These are phyloP conservation scores for Piscicola geometra DNA, from an alignment of 2,888 invertebrate genomes.

Conservation along the genomic window DNA sequence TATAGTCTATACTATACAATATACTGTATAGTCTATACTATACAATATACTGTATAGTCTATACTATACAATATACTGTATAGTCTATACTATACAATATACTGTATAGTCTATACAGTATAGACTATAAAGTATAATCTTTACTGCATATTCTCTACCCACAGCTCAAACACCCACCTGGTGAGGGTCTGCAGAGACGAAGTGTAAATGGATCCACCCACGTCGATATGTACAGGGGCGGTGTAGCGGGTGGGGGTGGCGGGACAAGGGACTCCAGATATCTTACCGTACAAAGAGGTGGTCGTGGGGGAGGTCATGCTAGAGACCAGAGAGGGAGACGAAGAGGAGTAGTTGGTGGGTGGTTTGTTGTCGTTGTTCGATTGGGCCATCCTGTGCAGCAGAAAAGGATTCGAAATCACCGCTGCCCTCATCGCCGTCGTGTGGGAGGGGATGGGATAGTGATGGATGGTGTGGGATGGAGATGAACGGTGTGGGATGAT, in stretches of 20 bases:
- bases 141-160: too few relatives aligned
- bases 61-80: too few relatives aligned
- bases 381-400: constrained; percentile 35
- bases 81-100: too few relatives aligned
- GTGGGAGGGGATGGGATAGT: too few relatives aligned
- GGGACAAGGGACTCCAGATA: constrained; percentile 85
- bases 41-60: too few relatives aligned
- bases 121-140: too few relatives aligned
- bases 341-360: constrained; percentile 24
- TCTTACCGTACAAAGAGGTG: constrained; percentile 58
- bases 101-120: too few relatives aligned
- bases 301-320: constrained; percentile 34
- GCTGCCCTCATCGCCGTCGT: constrained; percentile 35
- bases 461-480: too few relatives aligned
- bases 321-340: constrained; percentile 31
- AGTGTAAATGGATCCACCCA: constrained; percentile 92
- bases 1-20: too few relatives aligned
- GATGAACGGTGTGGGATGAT: too few relatives aligned
- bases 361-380: constrained; percentile 27
- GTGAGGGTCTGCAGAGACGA: constrained; percentile 91
- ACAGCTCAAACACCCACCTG: constrained; percentile 72
- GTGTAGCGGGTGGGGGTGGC: constrained; percentile 86
- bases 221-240: constrained; percentile 94
- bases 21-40: too few relatives aligned
- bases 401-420: constrained; percentile 34